Evolutionary conservation across 2,888 invertebrate genomes (phyloP).

Genomic region (Acleris laterana): DNA sequence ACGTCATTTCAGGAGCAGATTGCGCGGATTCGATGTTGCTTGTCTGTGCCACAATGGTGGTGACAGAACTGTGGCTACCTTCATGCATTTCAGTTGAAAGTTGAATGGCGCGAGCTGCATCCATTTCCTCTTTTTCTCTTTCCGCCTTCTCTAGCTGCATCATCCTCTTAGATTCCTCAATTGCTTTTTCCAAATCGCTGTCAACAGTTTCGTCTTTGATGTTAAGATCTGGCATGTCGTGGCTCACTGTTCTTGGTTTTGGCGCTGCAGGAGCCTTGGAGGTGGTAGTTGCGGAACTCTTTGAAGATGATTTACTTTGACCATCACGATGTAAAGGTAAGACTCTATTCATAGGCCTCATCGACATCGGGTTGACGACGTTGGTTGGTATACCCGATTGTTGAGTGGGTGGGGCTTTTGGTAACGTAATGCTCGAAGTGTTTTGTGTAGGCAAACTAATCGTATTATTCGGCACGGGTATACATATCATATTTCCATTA

Average conservation of each 20-base stretch:
- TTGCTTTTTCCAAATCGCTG: slow-evolving; percentile 80
- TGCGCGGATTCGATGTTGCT: slow-evolving; percentile 50
- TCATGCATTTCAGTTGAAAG: slow-evolving; percentile 66
- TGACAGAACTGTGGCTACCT: slow-evolving; percentile 63
- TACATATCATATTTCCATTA: slow-evolving; percentile 72
- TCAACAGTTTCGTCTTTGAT: slow-evolving; percentile 81
- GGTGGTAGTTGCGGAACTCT: slow-evolving; percentile 59
- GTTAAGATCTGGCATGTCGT: slow-evolving; percentile 81
- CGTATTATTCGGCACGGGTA: slow-evolving; percentile 75
- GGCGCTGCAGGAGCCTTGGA: slow-evolving; percentile 60
- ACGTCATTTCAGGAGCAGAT: slow-evolving; percentile 61
- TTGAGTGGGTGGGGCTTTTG: slow-evolving; percentile 85
- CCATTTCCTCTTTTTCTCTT: slow-evolving; percentile 75
- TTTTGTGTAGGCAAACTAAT: slow-evolving; percentile 79
- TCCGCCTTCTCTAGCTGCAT: slow-evolving; percentile 77
- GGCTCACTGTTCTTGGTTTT: slow-evolving; percentile 69
- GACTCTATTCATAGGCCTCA: slow-evolving; percentile 91
- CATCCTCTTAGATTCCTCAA: slow-evolving; percentile 79
- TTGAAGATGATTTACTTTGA: slow-evolving; percentile 77
- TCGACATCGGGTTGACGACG: slow-evolving; percentile 88
- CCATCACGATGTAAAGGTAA: slow-evolving; percentile 90
- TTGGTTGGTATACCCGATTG: slow-evolving; percentile 87
- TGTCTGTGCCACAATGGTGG: slow-evolving; percentile 46
- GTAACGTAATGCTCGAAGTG: slow-evolving; percentile 84
- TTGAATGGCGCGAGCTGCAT: slow-evolving; percentile 68